Percentiles rank a stretch among this genome's conserved stretches.
Evolutionary conservation across 64 coral and sea anemone genomes (phyloP).

Genomic region (Acropora yongei): DNA sequence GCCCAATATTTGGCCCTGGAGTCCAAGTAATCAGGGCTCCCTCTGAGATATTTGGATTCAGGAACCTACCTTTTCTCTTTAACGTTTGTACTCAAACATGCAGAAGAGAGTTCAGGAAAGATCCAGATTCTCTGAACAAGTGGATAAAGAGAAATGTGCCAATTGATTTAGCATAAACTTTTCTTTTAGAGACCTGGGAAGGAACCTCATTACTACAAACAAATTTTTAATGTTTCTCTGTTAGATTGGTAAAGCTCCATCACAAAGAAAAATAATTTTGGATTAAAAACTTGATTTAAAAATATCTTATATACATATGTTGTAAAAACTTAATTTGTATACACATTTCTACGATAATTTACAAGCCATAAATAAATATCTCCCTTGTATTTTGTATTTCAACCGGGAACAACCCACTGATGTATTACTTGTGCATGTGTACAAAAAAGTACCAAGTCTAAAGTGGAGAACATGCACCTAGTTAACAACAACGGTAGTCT

Average conservation of each 20-base stretch:
- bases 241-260: no score
- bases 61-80: constrained; percentile 86
- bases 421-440: neutral
- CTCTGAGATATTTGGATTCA: constrained; percentile 67
- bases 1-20: constrained; percentile 74
- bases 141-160: constrained; percentile 75
- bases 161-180: neutral
- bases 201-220: neutral
- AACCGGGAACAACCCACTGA: neutral
- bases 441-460: neutral
- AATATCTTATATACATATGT: neutral
- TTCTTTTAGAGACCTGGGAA: neutral
- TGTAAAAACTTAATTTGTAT: neutral
- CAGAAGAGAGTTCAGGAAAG: constrained; percentile 79
- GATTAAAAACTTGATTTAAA: neutral
- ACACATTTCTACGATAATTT: constrained; percentile 12
- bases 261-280: neutral
- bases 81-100: constrained; percentile 86
- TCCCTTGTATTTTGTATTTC: no score
- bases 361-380: no score
- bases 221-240: neutral
- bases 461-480: constrained; percentile 13
- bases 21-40: constrained; percentile 85
- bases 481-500: constrained; percentile 70
- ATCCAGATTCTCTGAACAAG: constrained; percentile 57